Conservation (phyloP, 2,797 vertebrate species). For the Xerus rutilus region DNA sequence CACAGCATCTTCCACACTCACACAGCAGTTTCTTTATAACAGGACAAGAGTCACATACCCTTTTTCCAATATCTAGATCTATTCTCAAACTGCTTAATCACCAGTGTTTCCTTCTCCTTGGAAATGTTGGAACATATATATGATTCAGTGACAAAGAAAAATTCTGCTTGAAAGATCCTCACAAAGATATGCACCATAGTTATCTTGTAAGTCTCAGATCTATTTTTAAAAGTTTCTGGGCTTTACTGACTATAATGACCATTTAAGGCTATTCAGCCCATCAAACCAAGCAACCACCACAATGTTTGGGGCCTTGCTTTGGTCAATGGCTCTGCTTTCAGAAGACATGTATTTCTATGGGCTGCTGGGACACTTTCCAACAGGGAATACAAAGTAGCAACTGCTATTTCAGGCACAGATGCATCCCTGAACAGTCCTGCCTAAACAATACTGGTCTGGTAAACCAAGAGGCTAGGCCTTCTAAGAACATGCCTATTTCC, state of each 20-base stretch:
- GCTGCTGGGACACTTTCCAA: constrained; percentile 52
- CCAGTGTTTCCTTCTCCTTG: not conserved
- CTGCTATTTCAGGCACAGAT: constrained; percentile 61
- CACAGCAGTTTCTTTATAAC: not conserved
- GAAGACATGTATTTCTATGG: not conserved
- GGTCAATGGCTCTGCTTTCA: constrained; percentile 32
- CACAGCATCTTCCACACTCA: not conserved
- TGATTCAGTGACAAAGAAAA: constrained; percentile 34
- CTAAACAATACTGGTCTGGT: constrained; percentile 44
- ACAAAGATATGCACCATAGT: not conserved
- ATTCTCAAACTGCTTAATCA: not conserved
- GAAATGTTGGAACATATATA: constrained; percentile 23
- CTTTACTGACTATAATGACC: constrained; percentile 59
- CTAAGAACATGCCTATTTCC: constrained; percentile 16
- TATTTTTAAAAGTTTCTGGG: constrained; percentile 68
- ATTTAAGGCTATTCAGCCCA: constrained; percentile 64
- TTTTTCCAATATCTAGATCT: not conserved
- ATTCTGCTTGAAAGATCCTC: not conserved
- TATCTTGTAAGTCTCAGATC: constrained; percentile 44
- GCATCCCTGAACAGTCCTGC: constrained; percentile 21
- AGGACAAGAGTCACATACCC: not conserved
- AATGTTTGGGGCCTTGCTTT: not conserved
- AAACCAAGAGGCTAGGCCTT: not conserved
- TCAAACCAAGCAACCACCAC: constrained; percentile 13
- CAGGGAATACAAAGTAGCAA: constrained; percentile 54